These are phyloP conservation scores for Trididemnum nubilum DNA, from an alignment of 23 tunicate genomes.

Conservation along the genomic window DNA sequence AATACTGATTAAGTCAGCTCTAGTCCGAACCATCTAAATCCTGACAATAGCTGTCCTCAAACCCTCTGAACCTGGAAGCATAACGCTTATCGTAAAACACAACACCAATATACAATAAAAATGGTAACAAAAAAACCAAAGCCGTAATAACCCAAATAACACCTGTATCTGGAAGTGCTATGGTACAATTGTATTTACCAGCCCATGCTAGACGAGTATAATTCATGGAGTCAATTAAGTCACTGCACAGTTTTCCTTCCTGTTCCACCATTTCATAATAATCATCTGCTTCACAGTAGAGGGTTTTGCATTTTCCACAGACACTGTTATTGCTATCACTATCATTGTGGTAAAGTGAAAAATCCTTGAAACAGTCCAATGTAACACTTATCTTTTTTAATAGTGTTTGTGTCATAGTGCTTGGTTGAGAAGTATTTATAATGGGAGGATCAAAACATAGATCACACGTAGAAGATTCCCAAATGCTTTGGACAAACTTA, in stretches of 20 bases:
- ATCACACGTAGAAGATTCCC: conserved; percentile 75
- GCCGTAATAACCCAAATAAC: conserved; percentile 52
- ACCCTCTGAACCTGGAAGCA: no score
- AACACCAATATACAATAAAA: conserved; percentile 54
- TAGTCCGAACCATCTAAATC: no score
- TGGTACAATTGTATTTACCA: conserved; percentile 44
- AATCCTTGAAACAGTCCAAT: conserved; percentile 53
- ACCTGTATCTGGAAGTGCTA: conserved; percentile 35
- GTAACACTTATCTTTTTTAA: conserved; percentile 50
- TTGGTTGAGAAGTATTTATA: conserved; percentile 25
- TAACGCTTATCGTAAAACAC: conserved; percentile 21
- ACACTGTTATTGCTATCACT: conserved; percentile 35
- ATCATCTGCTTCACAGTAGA: conserved; percentile 58
- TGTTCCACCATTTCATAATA: conserved; percentile 54
- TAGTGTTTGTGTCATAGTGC: conserved; percentile 24
- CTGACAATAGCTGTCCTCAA: no score
- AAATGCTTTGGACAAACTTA: conserved; percentile 42
- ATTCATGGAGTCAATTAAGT: conserved; percentile 74
- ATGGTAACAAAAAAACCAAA: conserved; percentile 40
- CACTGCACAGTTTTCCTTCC: conserved; percentile 60
- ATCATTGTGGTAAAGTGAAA: conserved; percentile 10
- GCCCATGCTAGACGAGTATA: conserved; percentile 75
- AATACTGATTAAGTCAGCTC: no score
- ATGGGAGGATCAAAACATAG: conserved; percentile 48
- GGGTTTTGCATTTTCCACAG: conserved; percentile 40